A percentile compares a stretch with the other conserved stretches of the same genome.
Conservation (phyloP, 2,113 vertebrate genomes). For the Heteronetta atricapilla region DNA sequence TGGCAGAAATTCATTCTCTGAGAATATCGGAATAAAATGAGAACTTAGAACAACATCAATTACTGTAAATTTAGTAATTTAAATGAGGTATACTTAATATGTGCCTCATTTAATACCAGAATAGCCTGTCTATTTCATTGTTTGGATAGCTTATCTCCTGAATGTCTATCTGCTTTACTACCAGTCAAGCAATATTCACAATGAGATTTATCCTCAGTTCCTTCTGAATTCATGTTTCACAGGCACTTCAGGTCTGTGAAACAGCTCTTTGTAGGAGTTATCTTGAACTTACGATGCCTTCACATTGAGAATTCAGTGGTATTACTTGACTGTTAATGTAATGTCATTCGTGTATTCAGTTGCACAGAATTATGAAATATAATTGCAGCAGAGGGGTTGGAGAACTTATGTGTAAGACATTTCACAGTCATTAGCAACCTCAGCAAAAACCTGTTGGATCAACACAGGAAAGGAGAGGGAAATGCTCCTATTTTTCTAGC, state of each 20-base stretch:
- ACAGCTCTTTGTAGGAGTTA: neutral
- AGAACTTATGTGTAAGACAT: neutral
- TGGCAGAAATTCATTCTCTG: neutral
- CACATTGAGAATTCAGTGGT: neutral
- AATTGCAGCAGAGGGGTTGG: neutral
- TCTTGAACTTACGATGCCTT: neutral
- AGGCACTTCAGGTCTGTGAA: neutral
- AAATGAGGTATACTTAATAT: neutral
- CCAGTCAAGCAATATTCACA: neutral
- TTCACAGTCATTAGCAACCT: constrained; percentile 12
- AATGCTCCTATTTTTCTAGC: constrained; percentile 14
- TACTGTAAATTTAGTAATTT: neutral
- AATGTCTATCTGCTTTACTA: neutral
- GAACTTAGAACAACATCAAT: constrained; percentile 9
- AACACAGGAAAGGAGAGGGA: constrained; percentile 24
- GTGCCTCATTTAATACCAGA: neutral
- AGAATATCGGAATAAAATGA: neutral
- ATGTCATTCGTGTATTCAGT: constrained; percentile 17
- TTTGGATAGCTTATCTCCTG: neutral
- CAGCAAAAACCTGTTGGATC: constrained; percentile 14
- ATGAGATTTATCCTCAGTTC: neutral
- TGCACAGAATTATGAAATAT: constrained; percentile 18
- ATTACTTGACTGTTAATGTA: constrained; percentile 45
- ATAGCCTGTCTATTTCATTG: neutral
- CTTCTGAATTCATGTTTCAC: neutral